Conservation (phyloP, 2,797 vertebrate genomes). For the Gypaetus barbatus region DNA sequence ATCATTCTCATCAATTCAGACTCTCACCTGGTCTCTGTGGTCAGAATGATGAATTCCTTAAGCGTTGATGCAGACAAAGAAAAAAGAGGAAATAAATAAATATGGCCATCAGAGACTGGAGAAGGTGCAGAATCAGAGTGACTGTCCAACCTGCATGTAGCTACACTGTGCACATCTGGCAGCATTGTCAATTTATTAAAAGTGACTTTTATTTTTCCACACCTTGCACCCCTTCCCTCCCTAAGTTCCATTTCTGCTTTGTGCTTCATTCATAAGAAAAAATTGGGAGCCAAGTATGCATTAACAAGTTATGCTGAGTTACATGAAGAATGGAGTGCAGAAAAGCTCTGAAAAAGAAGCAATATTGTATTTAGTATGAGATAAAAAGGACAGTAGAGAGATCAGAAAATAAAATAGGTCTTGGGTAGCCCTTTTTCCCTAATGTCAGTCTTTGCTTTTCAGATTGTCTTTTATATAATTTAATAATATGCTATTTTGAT, state of each 20-base stretch:
- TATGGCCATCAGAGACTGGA: not conserved
- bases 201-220: not conserved
- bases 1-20: not conserved
- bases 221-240: not conserved
- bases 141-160: not conserved
- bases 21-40: not conserved
- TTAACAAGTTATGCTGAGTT: not conserved
- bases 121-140: not conserved
- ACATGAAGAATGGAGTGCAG: not conserved
- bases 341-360: not conserved
- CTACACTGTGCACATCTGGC: not conserved
- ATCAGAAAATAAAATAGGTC: not conserved
- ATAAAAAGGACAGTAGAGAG: not conserved
- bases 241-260: not conserved
- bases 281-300: not conserved
- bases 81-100: not conserved
- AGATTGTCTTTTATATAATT: not conserved
- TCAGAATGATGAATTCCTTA: not conserved
- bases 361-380: not conserved
- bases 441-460: not conserved
- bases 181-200: not conserved
- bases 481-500: not conserved
- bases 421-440: not conserved
- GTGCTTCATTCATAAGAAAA: not conserved
- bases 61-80: accelerated